Percentiles rank a stretch among this genome's conserved stretches.
phyloP scores from a whole-genome alignment of 2,888 invertebrate genomes.

The Tinea trinotella region DNA sequence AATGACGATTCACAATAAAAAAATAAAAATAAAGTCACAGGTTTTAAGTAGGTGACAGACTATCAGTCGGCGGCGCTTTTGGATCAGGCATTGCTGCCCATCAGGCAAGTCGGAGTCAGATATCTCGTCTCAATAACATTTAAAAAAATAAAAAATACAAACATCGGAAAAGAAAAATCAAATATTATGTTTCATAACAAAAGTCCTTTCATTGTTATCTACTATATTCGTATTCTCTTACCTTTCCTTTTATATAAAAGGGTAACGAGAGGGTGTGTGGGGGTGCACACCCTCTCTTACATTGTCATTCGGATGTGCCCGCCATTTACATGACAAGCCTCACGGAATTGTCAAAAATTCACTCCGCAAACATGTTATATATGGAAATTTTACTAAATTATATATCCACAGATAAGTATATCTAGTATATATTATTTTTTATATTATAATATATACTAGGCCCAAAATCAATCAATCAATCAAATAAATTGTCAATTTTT shows the following conservation, averaged over 20 bases:
- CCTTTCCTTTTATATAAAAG: constrained; percentile 20
- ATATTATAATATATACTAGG: no score
- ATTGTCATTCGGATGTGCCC: constrained; percentile 32
- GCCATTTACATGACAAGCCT: constrained; percentile 39
- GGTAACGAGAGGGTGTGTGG: constrained; percentile 3
- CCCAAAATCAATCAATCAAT: no score
- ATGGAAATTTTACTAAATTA: constrained; percentile 2
- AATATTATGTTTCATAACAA: constrained; percentile 4
- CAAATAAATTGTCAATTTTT: no score
- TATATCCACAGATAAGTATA: no score
- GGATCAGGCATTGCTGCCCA: no score
- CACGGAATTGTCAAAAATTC: constrained; percentile 49
- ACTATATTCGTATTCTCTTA: constrained; percentile 18
- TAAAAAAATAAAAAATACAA: neutral
- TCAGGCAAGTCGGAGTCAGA: no score
- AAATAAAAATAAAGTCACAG: no score
- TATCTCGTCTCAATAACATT: no score
- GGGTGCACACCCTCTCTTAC: constrained; percentile 27
- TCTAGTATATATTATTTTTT: no score
- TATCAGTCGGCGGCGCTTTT: no score
- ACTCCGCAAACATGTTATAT: constrained; percentile 19
- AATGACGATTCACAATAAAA: no score
- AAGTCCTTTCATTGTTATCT: neutral
- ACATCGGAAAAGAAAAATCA: constrained; percentile 11
- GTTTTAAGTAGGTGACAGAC: no score